phyloP scores from a whole-genome alignment of 2,888 invertebrate genomes.

The Drosophila imparisetae region DNA sequence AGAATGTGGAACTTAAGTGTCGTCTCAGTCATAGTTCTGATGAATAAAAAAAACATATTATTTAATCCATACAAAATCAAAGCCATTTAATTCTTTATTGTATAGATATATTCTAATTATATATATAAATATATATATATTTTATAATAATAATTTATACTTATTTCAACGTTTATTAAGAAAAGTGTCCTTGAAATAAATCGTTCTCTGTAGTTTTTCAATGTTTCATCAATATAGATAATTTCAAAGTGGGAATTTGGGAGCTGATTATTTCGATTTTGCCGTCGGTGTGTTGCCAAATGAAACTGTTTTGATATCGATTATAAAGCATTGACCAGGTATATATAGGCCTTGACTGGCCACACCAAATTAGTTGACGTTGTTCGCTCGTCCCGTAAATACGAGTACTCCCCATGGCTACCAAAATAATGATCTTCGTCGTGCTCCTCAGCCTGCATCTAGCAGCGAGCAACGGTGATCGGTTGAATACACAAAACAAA shows the following conservation, averaged over 20 bases:
- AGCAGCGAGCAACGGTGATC: constrained; percentile 15
- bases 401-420: constrained; percentile 33
- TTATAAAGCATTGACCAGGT: constrained; percentile 33
- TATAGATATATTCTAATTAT: constrained; percentile 13
- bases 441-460: constrained; percentile 19
- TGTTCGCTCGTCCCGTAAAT: constrained; percentile 43
- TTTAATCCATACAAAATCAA: constrained; percentile 38
- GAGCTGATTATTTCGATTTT: constrained; percentile 68
- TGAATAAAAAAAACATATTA: constrained; percentile 20
- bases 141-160: too few relatives aligned
- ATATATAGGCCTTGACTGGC: constrained; percentile 11
- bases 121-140: background rate
- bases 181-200: background rate
- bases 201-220: background rate
- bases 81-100: background rate
- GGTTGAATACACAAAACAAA: constrained; percentile 5
- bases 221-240: background rate
- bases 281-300: constrained; percentile 55
- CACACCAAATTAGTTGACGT: constrained; percentile 50
- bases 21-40: constrained; percentile 1
- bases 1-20: constrained; percentile 24
- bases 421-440: constrained; percentile 11
- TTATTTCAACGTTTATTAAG: background rate
- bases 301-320: constrained; percentile 52
- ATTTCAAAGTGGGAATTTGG: constrained; percentile 16